A percentile compares a stretch with the other conserved stretches of the same genome.
These are phyloP conservation scores for Gymnorhina tibicen DNA, from an alignment of 2,113 vertebrate genomes.

Conservation along the genomic window DNA sequence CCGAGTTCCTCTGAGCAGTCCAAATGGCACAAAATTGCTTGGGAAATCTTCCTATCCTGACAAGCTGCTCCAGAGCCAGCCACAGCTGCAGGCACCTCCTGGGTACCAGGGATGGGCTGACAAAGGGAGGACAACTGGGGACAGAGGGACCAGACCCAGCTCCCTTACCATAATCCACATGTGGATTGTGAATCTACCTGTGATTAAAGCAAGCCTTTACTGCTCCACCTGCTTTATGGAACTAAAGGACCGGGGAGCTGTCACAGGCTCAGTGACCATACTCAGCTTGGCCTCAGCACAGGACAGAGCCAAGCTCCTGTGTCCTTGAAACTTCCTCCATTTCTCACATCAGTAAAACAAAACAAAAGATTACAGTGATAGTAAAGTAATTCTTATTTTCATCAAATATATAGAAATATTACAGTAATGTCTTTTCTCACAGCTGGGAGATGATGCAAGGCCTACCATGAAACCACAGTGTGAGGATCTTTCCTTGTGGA, in stretches of 20 bases:
- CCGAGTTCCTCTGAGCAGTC: not conserved
- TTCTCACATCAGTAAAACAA: not conserved
- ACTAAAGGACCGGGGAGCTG: not conserved
- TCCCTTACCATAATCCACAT: not conserved
- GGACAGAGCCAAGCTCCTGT: not conserved
- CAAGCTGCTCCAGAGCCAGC: not conserved
- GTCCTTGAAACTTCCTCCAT: not conserved
- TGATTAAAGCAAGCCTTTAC: not conserved
- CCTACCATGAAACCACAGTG: not conserved
- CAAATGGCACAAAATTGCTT: not conserved
- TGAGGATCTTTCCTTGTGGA: not conserved
- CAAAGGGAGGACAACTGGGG: not conserved
- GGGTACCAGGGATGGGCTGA: not conserved
- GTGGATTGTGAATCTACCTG: not conserved
- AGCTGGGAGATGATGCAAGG: not conserved
- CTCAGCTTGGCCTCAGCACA: not conserved
- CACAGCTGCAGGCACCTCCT: not conserved
- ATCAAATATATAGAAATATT: slow-evolving; percentile 1
- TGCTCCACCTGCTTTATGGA: not conserved
- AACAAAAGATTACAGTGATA: not conserved
- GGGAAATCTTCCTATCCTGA: not conserved
- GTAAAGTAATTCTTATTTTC: not conserved
- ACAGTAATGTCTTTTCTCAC: not conserved
- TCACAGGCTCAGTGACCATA: not conserved
- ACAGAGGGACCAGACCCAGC: not conserved